A percentile compares a stretch with the other conserved stretches of the same genome.
Conservation (phyloP, 2,113 vertebrate species). For the Spizaetus ornatus region DNA sequence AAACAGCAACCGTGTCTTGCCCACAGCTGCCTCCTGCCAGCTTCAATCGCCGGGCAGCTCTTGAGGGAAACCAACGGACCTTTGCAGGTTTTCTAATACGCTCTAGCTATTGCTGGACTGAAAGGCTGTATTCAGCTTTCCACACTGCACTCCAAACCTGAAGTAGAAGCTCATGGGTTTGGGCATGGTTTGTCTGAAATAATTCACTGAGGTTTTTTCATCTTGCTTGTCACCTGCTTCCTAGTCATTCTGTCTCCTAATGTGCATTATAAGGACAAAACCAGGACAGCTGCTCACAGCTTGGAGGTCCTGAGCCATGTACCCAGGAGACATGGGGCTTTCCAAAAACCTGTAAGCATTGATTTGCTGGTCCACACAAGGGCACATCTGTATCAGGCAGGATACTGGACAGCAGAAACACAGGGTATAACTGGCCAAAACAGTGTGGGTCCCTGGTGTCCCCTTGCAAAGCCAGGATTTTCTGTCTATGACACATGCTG, state of each 20-base stretch:
- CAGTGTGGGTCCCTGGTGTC: background rate
- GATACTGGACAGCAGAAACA: background rate
- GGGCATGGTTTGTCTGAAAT: background rate
- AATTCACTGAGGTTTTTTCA: background rate
- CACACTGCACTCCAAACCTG: background rate
- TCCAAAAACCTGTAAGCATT: background rate
- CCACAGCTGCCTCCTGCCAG: background rate
- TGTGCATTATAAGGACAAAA: background rate
- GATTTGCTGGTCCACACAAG: background rate
- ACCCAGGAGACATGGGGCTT: background rate
- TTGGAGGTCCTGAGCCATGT: background rate
- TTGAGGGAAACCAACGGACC: background rate
- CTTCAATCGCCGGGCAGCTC: background rate
- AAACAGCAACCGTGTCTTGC: background rate
- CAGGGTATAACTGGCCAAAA: background rate
- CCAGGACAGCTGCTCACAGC: fast-evolving
- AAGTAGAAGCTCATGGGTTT: background rate
- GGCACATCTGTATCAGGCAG: background rate
- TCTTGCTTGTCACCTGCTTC: background rate
- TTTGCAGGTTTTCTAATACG: background rate
- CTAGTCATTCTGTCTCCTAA: background rate
- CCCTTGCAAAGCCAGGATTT: background rate
- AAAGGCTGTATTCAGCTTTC: background rate
- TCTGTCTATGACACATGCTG: background rate
- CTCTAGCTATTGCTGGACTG: background rate